Evolutionary conservation across 2,113 vertebrate genomes (phyloP), one percentile per base, ranked within the genome.

Genomic region (Lepisosteus oculatus): DNA sequence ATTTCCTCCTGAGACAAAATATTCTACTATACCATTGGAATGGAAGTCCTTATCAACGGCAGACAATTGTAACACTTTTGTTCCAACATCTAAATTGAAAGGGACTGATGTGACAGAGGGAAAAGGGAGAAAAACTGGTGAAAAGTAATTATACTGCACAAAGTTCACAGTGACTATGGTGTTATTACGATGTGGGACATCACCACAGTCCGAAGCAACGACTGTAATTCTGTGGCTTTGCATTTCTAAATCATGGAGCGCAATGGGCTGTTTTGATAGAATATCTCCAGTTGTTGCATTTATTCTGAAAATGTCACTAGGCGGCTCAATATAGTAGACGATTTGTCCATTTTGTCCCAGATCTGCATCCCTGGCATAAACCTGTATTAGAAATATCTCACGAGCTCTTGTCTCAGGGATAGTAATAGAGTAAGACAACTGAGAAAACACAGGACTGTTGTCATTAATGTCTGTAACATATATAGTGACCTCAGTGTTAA

Each of bases 401-500:
- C 71, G 43, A 0, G 70, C 73, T 70, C 76, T 76, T 3, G 83
- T 83, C 79, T 90, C 88, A 43, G 84, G 78, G 8, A 90, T 68
- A 8, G 77, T 76, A 43, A 72, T 8, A 0, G 29, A 71, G 64
- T 90, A 90, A 8, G 57, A 71, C 29, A 68, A 6, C 76, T 86
- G 70, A 41, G 72, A 75, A 83, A 92, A 93, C 15, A 85, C 69
- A 15, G 91, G 91, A 41, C 42, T 63, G 13, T 92, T 93, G 74
- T 93, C 90, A 45, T 93, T 93, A 17, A 88, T 45, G 12, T 93
- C 91, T 73, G 68, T 76, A 56, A 92, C 72, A 11, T 82, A 6
- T 29, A 92, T 79, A 14, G 75, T 88, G 66, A 92, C 83, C 0
- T 90, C 87, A 13, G 90, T 91, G 76, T 85, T 88, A 41, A 88